These are phyloP conservation scores for Psittacara wagleri DNA, from an alignment of 2,113 vertebrate species.

Conservation along the genomic window DNA sequence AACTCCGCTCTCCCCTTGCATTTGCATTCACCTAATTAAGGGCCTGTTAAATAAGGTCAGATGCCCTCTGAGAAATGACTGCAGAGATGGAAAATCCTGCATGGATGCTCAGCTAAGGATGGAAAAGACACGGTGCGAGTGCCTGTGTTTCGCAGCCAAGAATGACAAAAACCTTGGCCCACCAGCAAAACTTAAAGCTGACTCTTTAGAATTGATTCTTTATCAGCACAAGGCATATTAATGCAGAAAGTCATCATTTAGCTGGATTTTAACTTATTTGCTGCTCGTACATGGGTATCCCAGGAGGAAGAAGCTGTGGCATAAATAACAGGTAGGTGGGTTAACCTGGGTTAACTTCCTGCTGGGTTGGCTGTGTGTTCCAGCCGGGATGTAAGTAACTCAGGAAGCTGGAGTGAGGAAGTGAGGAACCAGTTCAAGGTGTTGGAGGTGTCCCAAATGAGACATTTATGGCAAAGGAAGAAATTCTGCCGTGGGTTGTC, in stretches of 20 bases:
- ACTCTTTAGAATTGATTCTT: constrained; percentile 3
- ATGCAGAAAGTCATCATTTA: not conserved
- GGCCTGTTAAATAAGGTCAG: constrained; percentile 42
- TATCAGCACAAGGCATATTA: constrained; percentile 1
- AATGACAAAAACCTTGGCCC: not conserved
- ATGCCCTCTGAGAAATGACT: constrained; percentile 7
- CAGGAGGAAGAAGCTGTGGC: not conserved
- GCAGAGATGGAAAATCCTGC: not conserved
- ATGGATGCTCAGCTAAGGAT: not conserved
- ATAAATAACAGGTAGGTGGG: not conserved
- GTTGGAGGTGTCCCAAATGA: not conserved
- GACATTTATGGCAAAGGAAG: not conserved
- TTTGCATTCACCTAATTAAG: constrained; percentile 47
- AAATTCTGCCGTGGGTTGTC: not conserved
- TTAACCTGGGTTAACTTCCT: not conserved
- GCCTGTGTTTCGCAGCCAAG: not conserved
- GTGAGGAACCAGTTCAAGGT: not conserved
- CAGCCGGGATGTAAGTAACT: not conserved
- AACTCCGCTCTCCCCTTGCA: not conserved
- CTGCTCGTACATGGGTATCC: not conserved
- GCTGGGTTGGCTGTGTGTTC: not conserved
- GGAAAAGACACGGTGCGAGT: not conserved
- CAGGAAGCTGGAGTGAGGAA: not conserved
- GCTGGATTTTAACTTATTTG: not conserved
- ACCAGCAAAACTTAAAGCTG: constrained; percentile 4